These are phyloP conservation scores for Drosophila bifasciata DNA, from an alignment of 1,140 invertebrate species.

Conservation along the genomic window DNA sequence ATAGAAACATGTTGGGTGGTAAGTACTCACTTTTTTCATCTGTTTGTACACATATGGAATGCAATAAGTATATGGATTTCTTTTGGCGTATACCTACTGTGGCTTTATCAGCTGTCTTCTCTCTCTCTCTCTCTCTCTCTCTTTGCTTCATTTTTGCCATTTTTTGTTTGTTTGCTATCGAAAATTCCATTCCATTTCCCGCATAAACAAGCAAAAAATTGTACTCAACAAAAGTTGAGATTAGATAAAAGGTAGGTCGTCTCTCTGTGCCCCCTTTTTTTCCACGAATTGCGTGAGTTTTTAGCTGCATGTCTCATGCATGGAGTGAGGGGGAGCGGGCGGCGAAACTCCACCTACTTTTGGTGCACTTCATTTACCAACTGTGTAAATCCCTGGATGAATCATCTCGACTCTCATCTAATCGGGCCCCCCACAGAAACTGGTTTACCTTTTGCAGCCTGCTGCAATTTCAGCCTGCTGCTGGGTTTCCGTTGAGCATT, in stretches of 20 bases:
- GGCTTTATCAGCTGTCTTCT: constrained; percentile 1
- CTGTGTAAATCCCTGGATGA: constrained; percentile 26
- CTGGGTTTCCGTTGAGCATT: constrained; percentile 19
- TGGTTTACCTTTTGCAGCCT: constrained; percentile 58
- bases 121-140: background rate
- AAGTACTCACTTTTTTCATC: constrained; percentile 71
- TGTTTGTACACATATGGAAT: constrained; percentile 86
- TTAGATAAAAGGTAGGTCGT: constrained; percentile 26
- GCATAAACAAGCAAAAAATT: constrained; percentile 33
- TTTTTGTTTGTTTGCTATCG: constrained; percentile 46
- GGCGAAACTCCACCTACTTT: background rate
- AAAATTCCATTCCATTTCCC: constrained; percentile 46
- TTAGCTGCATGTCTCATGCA: constrained; percentile 3
- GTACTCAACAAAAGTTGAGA: constrained; percentile 2
- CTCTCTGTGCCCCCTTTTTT: constrained; percentile 12
- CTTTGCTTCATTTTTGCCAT: constrained; percentile 9
- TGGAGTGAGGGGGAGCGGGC: background rate
- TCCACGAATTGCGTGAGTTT: constrained; percentile 47
- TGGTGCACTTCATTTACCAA: constrained; percentile 27
- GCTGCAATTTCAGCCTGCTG: constrained; percentile 18
- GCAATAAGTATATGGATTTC: background rate
- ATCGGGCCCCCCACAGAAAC: constrained; percentile 44
- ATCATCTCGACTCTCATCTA: constrained; percentile 49
- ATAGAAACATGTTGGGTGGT: constrained; percentile 99
- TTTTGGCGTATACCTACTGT: background rate